Conservation (phyloP, 2,113 vertebrate species). For the Thomomys bottae region DNA sequence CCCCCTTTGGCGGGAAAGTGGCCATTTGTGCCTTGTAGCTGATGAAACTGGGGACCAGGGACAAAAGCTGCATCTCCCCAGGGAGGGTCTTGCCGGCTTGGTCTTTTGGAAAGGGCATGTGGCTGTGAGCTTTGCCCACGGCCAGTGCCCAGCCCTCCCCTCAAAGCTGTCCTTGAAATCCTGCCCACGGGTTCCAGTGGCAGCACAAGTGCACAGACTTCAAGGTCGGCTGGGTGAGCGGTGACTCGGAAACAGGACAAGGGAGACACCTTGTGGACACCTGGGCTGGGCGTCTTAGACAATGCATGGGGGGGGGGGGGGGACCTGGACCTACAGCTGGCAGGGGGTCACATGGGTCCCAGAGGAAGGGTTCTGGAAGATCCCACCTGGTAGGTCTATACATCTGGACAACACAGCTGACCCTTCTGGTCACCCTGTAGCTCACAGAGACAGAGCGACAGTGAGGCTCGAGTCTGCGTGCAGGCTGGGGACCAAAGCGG, state of each 20-base stretch:
- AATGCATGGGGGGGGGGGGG: rapidly evolving
- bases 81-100: no score
- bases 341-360: neutral
- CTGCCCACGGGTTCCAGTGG: no score
- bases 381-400: rapidly evolving
- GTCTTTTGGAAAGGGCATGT: no score
- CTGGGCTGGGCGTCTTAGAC: neutral
- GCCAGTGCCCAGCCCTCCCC: no score
- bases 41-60: no score
- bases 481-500: rapidly evolving
- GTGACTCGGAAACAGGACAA: neutral
- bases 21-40: no score
- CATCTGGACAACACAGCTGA: no score
- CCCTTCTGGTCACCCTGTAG: neutral
- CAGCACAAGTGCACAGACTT: rapidly evolving
- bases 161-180: no score
- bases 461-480: rapidly evolving
- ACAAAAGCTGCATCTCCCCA: no score
- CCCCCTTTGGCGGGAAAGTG: no score
- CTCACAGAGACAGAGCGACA: neutral
- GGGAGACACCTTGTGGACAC: rapidly evolving
- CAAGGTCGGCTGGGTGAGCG: no score
- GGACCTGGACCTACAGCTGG: rapidly evolving
- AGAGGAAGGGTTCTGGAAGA: neutral
- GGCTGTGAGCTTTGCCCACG: no score